phyloP scores from a whole-genome alignment of 2,113 vertebrate genomes.

The Calcarius ornatus region DNA sequence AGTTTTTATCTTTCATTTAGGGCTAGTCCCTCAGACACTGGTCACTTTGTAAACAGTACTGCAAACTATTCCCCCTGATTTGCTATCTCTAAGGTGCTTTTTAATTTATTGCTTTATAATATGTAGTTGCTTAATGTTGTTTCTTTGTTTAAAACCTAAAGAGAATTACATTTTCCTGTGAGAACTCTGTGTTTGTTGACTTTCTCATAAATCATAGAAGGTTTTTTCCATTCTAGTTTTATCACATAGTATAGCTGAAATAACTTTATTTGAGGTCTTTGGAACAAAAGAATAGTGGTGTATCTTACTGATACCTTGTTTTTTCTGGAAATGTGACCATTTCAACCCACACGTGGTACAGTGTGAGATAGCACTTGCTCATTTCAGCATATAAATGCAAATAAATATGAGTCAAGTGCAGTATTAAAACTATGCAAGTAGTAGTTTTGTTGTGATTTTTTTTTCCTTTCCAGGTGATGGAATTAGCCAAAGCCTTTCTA shows the following conservation, averaged over 20 bases:
- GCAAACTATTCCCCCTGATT: background rate
- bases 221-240: background rate
- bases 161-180: background rate
- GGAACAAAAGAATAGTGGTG: background rate
- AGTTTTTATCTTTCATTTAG: slow-evolving; percentile 61
- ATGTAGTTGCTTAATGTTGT: background rate
- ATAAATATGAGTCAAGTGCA: background rate
- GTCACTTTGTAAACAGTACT: background rate
- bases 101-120: background rate
- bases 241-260: background rate
- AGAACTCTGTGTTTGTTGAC: background rate
- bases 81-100: background rate
- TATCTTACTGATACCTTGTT: background rate
- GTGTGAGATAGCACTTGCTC: background rate
- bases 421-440: background rate
- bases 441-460: background rate
- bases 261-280: background rate
- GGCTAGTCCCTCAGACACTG: background rate
- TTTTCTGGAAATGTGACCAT: background rate
- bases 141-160: background rate
- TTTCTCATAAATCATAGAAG: background rate
- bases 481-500: slow-evolving; percentile 77
- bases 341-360: background rate
- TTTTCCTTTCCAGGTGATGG: slow-evolving; percentile 73
- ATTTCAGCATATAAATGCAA: background rate